Evolutionary conservation across 2,888 invertebrate genomes (phyloP).

Genomic region (Thymelicus acteon): DNA sequence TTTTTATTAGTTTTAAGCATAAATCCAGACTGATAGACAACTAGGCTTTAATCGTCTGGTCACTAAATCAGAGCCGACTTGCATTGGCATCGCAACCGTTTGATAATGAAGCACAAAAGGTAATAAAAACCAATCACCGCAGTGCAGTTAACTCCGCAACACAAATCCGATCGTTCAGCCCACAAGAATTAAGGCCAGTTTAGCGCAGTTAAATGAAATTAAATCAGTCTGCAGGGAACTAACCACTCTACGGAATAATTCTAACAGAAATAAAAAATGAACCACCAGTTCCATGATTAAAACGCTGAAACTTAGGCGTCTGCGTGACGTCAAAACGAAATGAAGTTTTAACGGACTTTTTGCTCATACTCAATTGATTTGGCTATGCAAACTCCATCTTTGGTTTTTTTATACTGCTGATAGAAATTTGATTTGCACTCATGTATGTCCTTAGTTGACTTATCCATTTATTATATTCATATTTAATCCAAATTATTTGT

Average conservation of each 20-base stretch:
- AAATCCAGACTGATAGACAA: neutral
- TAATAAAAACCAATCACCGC: conserved; percentile 13
- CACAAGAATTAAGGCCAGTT: conserved; percentile 26
- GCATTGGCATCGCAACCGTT: neutral
- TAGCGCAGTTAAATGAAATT: conserved; percentile 20
- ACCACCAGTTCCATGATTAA: conserved; percentile 20
- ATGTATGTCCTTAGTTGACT: no score
- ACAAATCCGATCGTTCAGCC: conserved; percentile 21
- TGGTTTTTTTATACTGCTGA: neutral
- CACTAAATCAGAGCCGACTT: neutral
- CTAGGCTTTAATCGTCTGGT: neutral
- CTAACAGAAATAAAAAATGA: conserved; percentile 17
- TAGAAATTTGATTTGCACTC: no score
- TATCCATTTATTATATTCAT: no score
- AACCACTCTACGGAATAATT: conserved; percentile 24
- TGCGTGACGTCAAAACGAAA: conserved; percentile 4
- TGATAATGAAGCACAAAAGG: conserved; percentile 5
- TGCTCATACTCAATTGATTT: conserved; percentile 3
- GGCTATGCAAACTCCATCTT: neutral
- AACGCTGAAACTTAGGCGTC: conserved; percentile 23
- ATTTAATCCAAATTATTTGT: no score
- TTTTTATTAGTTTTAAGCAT: no score
- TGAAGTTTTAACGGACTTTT: conserved; percentile 2
- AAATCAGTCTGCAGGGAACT: conserved; percentile 20
- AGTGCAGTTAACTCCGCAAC: conserved; percentile 16